These are phyloP conservation scores for Drosophila pectinifera DNA, from an alignment of 1,140 invertebrate species.

Conservation along the genomic window DNA sequence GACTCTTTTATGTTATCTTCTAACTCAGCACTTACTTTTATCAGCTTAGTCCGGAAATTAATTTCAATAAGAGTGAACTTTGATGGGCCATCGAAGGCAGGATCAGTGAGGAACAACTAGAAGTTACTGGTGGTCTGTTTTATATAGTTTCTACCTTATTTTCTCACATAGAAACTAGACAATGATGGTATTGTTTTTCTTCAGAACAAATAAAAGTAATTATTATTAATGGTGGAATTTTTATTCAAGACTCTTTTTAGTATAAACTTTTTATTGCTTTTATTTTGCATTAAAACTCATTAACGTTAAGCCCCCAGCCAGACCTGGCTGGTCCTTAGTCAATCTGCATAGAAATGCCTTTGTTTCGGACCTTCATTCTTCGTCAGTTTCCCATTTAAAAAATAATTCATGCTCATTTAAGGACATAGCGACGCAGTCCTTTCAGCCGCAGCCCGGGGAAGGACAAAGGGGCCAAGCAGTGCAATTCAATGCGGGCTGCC, in stretches of 20 bases:
- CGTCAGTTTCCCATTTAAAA: slow-evolving; percentile 13
- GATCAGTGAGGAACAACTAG: too few relatives aligned
- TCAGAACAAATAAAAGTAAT: neutral
- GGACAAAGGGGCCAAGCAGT: slow-evolving; percentile 29
- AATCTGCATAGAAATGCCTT: slow-evolving; percentile 39
- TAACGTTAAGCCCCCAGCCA: slow-evolving; percentile 4
- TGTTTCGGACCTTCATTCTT: slow-evolving; percentile 14
- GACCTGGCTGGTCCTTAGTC: slow-evolving; percentile 15
- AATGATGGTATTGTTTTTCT: too few relatives aligned
- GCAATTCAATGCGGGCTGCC: slow-evolving; percentile 37
- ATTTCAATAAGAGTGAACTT: slow-evolving; percentile 23
- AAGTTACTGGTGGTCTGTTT: too few relatives aligned
- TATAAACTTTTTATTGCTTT: too few relatives aligned
- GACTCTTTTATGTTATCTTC: slow-evolving; percentile 41
- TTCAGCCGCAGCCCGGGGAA: slow-evolving; percentile 4
- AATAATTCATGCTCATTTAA: slow-evolving; percentile 59
- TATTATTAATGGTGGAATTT: slow-evolving; percentile 1
- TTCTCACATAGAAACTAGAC: too few relatives aligned
- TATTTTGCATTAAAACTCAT: slow-evolving; percentile 22
- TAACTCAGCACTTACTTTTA: slow-evolving; percentile 39
- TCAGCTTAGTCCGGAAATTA: slow-evolving; percentile 24
- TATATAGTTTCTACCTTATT: too few relatives aligned
- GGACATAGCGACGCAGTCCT: slow-evolving; percentile 16
- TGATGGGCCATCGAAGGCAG: slow-evolving; percentile 7
- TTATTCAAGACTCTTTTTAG: neutral